A percentile compares a stretch with the other conserved stretches of the same genome.
Evolutionary conservation across 2,113 vertebrate genomes (phyloP).

Genomic region (Pseudorectes ferrugineus): DNA sequence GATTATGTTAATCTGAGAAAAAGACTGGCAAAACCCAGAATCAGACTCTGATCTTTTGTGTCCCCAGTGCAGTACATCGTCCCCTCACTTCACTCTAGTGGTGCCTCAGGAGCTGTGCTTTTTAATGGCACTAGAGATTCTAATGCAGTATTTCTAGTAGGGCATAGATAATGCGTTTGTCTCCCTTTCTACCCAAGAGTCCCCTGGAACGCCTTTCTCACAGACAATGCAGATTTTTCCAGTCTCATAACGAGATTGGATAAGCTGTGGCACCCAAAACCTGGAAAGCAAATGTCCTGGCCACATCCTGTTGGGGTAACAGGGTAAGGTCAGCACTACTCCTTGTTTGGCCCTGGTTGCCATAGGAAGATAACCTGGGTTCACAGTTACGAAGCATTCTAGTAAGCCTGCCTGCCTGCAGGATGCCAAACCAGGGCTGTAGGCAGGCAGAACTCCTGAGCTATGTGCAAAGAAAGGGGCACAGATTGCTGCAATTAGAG

Average conservation of each 20-base stretch:
- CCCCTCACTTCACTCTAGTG: not conserved
- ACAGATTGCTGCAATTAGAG: not conserved
- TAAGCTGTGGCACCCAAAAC: not conserved
- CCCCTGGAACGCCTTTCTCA: not conserved
- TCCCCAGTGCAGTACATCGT: not conserved
- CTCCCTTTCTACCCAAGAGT: not conserved
- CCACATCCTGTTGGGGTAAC: not conserved
- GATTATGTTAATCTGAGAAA: not conserved
- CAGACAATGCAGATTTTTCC: not conserved
- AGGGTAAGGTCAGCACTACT: not conserved
- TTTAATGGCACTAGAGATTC: not conserved
- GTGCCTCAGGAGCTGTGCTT: not conserved
- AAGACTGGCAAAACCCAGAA: not conserved
- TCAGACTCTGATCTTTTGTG: not conserved
- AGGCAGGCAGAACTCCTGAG: not conserved
- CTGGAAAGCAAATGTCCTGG: not conserved
- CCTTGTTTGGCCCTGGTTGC: not conserved
- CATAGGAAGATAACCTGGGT: not conserved
- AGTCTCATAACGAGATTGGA: not conserved
- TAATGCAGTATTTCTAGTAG: not conserved
- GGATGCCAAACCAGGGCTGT: not conserved
- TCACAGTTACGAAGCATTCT: not conserved
- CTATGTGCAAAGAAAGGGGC: not conserved
- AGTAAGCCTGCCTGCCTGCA: not conserved
- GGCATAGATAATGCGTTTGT: not conserved